phyloP scores from a whole-genome alignment of 2,113 vertebrate genomes.

The Sarotherodon lohbergeri region DNA sequence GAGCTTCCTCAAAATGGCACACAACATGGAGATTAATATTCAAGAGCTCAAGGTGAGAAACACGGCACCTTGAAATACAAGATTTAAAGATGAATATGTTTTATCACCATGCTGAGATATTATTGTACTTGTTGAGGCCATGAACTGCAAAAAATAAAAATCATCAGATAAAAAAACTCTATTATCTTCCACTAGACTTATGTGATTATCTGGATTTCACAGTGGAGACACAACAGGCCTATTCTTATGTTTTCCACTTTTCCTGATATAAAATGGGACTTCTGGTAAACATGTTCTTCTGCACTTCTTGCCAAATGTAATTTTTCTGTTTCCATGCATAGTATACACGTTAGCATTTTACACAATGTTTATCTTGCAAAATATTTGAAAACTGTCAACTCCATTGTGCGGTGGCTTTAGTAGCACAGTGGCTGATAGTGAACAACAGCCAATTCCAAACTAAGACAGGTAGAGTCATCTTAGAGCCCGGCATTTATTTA shows the following conservation, averaged over 20 bases:
- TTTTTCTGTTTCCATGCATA: not conserved
- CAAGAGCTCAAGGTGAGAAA: slow-evolving; percentile 83
- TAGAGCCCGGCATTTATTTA: not conserved
- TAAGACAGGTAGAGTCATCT: not conserved
- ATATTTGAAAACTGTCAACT: not conserved
- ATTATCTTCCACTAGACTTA: not conserved
- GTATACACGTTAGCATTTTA: not conserved
- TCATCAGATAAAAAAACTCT: not conserved
- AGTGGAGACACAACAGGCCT: not conserved
- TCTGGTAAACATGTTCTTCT: not conserved
- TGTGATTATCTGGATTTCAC: not conserved
- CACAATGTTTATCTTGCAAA: not conserved
- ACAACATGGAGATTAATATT: slow-evolving; percentile 79
- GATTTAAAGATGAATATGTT: accelerated
- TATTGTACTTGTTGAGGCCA: not conserved
- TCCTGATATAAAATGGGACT: not conserved
- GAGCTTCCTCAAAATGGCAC: slow-evolving; percentile 84
- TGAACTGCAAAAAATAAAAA: not conserved
- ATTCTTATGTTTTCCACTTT: not conserved
- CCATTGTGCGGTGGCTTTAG: not conserved
- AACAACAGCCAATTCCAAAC: not conserved
- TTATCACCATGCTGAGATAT: not conserved
- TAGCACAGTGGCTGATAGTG: not conserved
- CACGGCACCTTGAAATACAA: not conserved
- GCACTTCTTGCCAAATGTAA: not conserved